Conservation (phyloP, 2,888 invertebrate genomes). For the Coelopa pilipes region DNA sequence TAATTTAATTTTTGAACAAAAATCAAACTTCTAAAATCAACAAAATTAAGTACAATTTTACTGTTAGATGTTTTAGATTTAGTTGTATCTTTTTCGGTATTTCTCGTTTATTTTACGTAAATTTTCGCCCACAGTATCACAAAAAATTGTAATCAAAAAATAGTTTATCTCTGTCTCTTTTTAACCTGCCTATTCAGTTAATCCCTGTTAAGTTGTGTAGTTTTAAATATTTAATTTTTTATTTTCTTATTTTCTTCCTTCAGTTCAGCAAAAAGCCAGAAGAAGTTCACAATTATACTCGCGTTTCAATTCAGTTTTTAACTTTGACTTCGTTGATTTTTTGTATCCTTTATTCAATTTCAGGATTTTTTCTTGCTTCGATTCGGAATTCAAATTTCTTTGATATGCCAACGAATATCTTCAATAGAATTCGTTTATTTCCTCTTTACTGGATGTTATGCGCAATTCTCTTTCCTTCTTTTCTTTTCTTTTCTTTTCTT, state of each 20-base stretch:
- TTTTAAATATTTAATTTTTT: conserved; percentile 18
- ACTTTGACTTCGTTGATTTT: conserved; percentile 8
- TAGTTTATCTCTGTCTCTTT: conserved; percentile 39
- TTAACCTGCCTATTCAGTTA: conserved; percentile 28
- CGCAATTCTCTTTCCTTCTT: not conserved
- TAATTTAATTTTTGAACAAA: conserved; percentile 1
- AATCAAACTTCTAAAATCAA: not conserved
- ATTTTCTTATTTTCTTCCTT: conserved; percentile 10
- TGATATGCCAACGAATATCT: conserved; percentile 22
- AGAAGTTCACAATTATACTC: conserved; percentile 33
- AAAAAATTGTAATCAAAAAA: conserved; percentile 47
- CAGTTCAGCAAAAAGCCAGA: conserved; percentile 32
- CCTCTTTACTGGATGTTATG: conserved; percentile 29
- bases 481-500: conserved; percentile 29
- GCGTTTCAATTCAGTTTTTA: conserved; percentile 14
- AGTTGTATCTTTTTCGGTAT: not conserved
- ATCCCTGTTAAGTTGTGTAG: conserved; percentile 34
- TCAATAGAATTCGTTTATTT: conserved; percentile 27
- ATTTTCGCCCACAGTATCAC: conserved; percentile 28
- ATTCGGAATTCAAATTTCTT: conserved; percentile 39
- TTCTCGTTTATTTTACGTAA: conserved; percentile 1
- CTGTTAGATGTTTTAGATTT: no score
- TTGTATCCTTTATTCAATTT: not conserved
- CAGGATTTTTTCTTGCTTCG: conserved; percentile 16
- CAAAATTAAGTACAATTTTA: conserved; percentile 27